phyloP scores from a whole-genome alignment of 2,113 vertebrate genomes.

The Oreocharis arfaki region DNA sequence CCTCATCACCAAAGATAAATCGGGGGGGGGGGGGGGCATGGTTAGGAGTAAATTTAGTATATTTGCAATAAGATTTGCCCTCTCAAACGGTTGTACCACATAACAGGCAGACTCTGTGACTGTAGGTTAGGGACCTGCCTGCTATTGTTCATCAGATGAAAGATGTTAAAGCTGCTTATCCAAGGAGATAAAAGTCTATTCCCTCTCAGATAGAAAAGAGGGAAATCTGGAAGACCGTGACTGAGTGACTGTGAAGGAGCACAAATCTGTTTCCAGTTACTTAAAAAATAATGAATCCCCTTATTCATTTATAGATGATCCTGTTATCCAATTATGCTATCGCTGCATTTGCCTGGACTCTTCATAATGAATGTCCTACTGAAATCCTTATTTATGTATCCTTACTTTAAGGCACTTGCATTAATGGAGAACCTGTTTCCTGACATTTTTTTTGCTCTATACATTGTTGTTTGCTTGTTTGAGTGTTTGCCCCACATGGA shows the following conservation, averaged over 20 bases:
- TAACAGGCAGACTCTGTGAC: neutral
- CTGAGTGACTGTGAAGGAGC: neutral
- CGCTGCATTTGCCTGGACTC: neutral
- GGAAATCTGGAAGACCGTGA: neutral
- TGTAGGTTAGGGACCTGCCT: neutral
- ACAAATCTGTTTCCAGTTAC: neutral
- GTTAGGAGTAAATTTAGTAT: neutral
- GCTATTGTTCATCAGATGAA: neutral
- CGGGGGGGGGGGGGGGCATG: accelerated
- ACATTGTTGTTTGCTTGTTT: neutral
- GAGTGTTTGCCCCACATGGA: neutral
- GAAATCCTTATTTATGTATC: neutral
- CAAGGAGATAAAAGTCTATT: neutral
- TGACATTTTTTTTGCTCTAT: neutral
- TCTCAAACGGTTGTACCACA: neutral
- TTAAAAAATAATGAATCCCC: neutral
- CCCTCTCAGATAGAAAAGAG: neutral
- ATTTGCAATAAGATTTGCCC: neutral
- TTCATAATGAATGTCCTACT: accelerated
- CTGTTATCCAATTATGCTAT: neutral
- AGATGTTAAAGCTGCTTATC: neutral
- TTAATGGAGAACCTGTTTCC: neutral
- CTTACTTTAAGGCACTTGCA: neutral
- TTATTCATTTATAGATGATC: neutral
- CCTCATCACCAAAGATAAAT: neutral